Evolutionary conservation across 1,140 invertebrate genomes (phyloP).

Genomic region (Panonychus citri): DNA sequence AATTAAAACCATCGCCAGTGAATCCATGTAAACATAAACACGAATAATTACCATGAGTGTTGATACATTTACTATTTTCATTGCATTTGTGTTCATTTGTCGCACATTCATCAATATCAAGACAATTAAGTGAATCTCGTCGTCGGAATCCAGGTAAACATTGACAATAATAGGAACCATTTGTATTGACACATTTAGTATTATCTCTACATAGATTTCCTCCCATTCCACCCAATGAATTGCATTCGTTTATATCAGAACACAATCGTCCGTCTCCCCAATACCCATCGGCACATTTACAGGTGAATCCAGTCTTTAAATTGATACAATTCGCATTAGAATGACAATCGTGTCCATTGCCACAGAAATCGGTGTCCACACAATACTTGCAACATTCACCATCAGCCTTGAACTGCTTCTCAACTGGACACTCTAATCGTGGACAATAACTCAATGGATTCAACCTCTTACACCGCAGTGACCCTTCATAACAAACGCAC

Average conservation of each 20-base stretch:
- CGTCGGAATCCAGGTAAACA: slow-evolving; percentile 50
- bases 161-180: slow-evolving; percentile 55
- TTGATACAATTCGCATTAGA: slow-evolving; percentile 56
- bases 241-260: slow-evolving; percentile 61
- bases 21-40: slow-evolving; percentile 64
- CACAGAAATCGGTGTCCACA: slow-evolving; percentile 43
- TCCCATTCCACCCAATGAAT: slow-evolving; percentile 37
- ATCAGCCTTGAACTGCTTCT: too few relatives aligned
- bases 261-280: slow-evolving; percentile 51
- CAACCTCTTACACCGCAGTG: too few relatives aligned
- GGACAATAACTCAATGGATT: too few relatives aligned
- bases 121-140: slow-evolving; percentile 49
- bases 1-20: slow-evolving; percentile 53
- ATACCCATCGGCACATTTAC: slow-evolving; percentile 57
- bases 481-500: too few relatives aligned
- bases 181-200: slow-evolving; percentile 59
- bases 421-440: too few relatives aligned
- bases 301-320: slow-evolving; percentile 54
- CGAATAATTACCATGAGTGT: slow-evolving; percentile 75
- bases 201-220: slow-evolving; percentile 44
- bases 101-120: slow-evolving; percentile 65
- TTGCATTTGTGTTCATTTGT: slow-evolving; percentile 43
- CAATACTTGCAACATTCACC: too few relatives aligned
- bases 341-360: slow-evolving; percentile 52
- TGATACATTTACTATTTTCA: slow-evolving; percentile 50